Evolutionary conservation across 2,888 invertebrate genomes (phyloP).

Genomic region (Scaptomyza polygonia): DNA sequence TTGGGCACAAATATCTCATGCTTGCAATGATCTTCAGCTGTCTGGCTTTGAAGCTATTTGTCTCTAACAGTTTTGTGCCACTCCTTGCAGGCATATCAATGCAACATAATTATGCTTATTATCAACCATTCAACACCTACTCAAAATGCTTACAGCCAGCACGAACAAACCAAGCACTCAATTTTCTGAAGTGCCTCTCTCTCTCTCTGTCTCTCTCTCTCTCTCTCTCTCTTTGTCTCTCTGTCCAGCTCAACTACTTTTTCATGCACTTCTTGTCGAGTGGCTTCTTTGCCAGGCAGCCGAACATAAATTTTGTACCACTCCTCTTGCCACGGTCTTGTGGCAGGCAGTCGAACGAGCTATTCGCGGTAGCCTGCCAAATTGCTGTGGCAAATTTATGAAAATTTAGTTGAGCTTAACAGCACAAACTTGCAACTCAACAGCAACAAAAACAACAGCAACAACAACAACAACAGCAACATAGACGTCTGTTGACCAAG

Average conservation of each 20-base stretch:
- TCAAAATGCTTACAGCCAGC: conserved; percentile 52
- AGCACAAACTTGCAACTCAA: conserved; percentile 43
- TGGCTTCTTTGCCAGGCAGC: conserved; percentile 42
- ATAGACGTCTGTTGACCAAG: conserved; percentile 18
- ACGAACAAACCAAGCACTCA: conserved; percentile 23
- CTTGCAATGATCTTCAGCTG: conserved; percentile 21
- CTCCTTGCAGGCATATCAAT: conserved; percentile 63
- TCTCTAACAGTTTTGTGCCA: conserved; percentile 33
- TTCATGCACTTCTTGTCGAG: conserved; percentile 12
- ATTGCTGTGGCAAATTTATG: conserved; percentile 68
- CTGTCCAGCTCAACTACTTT: conserved; percentile 21
- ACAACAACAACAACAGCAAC: not conserved
- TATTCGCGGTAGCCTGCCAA: conserved; percentile 55
- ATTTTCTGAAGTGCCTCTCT: conserved; percentile 3
- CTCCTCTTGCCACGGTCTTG: conserved; percentile 26
- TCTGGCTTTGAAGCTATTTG: conserved; percentile 7
- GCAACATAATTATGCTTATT: conserved; percentile 77
- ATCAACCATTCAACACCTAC: conserved; percentile 81
- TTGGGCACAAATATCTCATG: not conserved
- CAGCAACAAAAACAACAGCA: conserved; percentile 3
- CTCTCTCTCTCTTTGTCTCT: no score
- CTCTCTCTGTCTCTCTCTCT: no score
- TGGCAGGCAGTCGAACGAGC: conserved; percentile 36
- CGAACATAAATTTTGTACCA: conserved; percentile 56
- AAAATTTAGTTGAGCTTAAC: conserved; percentile 48